These are phyloP conservation scores for Atta colombica DNA, from an alignment of 1,140 invertebrate genomes.

Conservation along the genomic window DNA sequence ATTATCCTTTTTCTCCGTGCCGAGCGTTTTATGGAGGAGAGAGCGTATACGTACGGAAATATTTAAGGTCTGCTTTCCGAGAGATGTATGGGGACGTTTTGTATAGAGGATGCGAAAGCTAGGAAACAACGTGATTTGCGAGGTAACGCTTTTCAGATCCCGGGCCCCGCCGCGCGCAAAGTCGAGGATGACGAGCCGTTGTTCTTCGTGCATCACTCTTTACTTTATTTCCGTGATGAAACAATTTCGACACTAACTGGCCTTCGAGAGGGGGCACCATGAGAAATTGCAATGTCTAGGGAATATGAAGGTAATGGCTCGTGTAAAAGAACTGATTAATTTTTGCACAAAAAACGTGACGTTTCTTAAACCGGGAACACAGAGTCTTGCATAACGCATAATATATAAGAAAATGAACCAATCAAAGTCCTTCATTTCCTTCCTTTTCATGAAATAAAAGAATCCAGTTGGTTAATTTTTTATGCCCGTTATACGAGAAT, in stretches of 20 bases:
- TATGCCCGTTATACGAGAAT: no score
- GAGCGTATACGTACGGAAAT: slow-evolving; percentile 70
- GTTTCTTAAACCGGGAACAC: not conserved
- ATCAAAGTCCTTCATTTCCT: no score
- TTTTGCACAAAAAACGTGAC: not conserved
- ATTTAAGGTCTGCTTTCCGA: slow-evolving; percentile 71
- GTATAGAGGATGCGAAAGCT: slow-evolving; percentile 49
- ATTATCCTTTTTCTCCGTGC: slow-evolving; percentile 72
- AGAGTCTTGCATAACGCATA: no score
- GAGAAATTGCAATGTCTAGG: slow-evolving; percentile 39
- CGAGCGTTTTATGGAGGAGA: slow-evolving; percentile 48
- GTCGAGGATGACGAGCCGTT: slow-evolving; percentile 26
- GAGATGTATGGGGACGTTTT: slow-evolving; percentile 61
- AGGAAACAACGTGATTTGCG: slow-evolving; percentile 58
- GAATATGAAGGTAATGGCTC: slow-evolving; percentile 6
- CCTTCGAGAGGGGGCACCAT: slow-evolving; percentile 14
- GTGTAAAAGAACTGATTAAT: not conserved
- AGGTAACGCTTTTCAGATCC: slow-evolving; percentile 53
- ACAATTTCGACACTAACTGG: slow-evolving; percentile 56
- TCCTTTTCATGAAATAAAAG: no score
- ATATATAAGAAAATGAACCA: no score
- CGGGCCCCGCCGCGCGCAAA: not conserved
- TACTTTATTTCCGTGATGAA: slow-evolving; percentile 61
- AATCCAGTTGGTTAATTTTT: no score
- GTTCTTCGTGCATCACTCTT: slow-evolving; percentile 41